Percentiles rank a stretch among this genome's conserved stretches.
These are phyloP conservation scores for Biston betularia DNA, from an alignment of 2,888 invertebrate genomes.

Conservation along the genomic window DNA sequence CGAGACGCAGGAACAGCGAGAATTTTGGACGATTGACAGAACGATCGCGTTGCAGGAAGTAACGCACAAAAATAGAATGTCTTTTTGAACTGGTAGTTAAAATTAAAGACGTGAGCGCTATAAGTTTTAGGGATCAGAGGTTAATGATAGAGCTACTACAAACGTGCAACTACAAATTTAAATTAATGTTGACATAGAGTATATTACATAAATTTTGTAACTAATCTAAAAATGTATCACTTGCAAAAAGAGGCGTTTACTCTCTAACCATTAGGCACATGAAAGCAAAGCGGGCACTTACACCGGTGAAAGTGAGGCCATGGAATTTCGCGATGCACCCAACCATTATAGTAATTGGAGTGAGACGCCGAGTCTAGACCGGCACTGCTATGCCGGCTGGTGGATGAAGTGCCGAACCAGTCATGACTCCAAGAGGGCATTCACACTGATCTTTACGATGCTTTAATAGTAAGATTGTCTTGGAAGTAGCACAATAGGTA, in stretches of 20 bases:
- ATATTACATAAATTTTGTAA: slow-evolving; percentile 7
- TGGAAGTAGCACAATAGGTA: slow-evolving; percentile 11
- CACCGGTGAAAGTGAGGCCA: slow-evolving; percentile 72
- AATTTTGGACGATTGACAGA: slow-evolving; percentile 62
- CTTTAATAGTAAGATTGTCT: slow-evolving; percentile 13
- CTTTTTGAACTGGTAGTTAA: slow-evolving; percentile 49
- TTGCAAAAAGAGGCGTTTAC: slow-evolving; percentile 42
- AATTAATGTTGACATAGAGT: not conserved
- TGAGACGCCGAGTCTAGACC: slow-evolving; percentile 64
- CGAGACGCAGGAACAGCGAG: slow-evolving; percentile 51
- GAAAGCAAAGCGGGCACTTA: slow-evolving; percentile 69
- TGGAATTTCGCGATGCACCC: slow-evolving; percentile 74
- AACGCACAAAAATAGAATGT: slow-evolving; percentile 40
- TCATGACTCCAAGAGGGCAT: slow-evolving; percentile 16
- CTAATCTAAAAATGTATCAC: slow-evolving; percentile 13
- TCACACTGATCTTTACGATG: slow-evolving; percentile 19
- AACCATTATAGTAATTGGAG: slow-evolving; percentile 72
- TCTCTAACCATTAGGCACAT: slow-evolving; percentile 59
- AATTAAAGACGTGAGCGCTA: slow-evolving; percentile 41
- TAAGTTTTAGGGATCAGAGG: slow-evolving; percentile 28
- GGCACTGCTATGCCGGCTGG: slow-evolving; percentile 28
- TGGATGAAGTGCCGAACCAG: slow-evolving; percentile 41
- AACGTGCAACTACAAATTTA: slow-evolving; percentile 1
- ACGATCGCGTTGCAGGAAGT: slow-evolving; percentile 64
- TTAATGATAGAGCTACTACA: slow-evolving; percentile 16